phyloP scores from a whole-genome alignment of 2,797 vertebrate species.

The Mormyrops boulengeri region DNA sequence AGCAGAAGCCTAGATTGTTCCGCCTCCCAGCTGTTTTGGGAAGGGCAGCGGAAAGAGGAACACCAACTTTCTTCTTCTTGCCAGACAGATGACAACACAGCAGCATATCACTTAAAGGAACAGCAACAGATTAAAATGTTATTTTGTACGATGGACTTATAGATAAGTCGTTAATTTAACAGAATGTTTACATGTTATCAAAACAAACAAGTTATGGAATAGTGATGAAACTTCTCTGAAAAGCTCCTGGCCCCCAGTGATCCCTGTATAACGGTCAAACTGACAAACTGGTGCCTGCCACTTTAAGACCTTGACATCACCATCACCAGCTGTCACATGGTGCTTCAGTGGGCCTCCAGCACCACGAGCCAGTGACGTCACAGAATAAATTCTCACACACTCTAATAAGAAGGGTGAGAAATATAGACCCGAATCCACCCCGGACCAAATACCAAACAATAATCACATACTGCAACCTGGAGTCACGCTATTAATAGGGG shows the following conservation, averaged over 20 bases:
- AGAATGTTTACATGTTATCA: not conserved
- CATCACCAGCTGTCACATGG: not conserved
- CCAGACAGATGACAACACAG: not conserved
- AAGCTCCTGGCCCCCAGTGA: not conserved
- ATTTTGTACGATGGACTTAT: not conserved
- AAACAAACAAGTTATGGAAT: not conserved
- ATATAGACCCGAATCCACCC: not conserved
- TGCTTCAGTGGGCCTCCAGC: not conserved
- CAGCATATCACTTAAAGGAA: not conserved
- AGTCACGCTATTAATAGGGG: slow-evolving; percentile 12
- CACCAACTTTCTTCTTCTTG: not conserved
- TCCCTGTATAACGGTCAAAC: not conserved
- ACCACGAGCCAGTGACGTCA: not conserved
- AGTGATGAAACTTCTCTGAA: not conserved
- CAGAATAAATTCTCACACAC: not conserved
- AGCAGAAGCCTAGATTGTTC: not conserved
- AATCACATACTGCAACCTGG: slow-evolving; percentile 10
- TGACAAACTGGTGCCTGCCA: not conserved
- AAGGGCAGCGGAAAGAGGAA: not conserved
- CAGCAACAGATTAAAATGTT: not conserved
- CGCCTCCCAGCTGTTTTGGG: not conserved
- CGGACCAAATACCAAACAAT: not conserved
- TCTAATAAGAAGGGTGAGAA: not conserved
- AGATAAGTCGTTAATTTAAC: not conserved
- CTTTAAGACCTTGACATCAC: slow-evolving; percentile 1